phyloP scores from a whole-genome alignment of 2,797 vertebrate species.

The Tenualosa ilisha region DNA sequence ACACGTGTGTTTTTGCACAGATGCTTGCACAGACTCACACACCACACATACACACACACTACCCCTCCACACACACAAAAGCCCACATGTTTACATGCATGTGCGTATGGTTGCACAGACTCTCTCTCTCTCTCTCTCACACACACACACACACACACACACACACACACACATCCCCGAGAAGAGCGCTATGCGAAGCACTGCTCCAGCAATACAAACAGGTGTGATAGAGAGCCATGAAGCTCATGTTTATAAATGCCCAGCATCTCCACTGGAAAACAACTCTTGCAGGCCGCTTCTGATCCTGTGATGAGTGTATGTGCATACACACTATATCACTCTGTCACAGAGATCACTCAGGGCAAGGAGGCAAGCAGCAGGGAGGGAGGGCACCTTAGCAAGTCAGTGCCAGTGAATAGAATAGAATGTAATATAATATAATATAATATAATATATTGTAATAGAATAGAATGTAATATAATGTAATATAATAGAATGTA shows the following conservation, averaged over 20 bases:
- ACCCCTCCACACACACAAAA: neutral
- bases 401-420: too few relatives aligned
- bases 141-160: neutral
- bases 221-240: neutral
- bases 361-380: too few relatives aligned
- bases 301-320: too few relatives aligned
- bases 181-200: neutral
- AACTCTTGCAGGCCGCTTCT: neutral
- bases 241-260: neutral
- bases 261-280: neutral
- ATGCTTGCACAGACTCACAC: neutral
- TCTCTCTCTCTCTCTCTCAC: neutral
- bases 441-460: neutral
- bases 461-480: neutral
- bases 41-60: neutral
- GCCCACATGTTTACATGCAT: neutral
- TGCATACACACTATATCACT: too few relatives aligned
- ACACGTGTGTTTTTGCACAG: neutral
- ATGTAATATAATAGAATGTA: neutral
- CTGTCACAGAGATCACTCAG: too few relatives aligned
- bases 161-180: neutral
- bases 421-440: neutral
- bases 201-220: neutral
- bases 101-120: too few relatives aligned
- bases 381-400: too few relatives aligned